phyloP scores from a whole-genome alignment of 1,140 invertebrate species.

The Pogonomyrmex californicus region DNA sequence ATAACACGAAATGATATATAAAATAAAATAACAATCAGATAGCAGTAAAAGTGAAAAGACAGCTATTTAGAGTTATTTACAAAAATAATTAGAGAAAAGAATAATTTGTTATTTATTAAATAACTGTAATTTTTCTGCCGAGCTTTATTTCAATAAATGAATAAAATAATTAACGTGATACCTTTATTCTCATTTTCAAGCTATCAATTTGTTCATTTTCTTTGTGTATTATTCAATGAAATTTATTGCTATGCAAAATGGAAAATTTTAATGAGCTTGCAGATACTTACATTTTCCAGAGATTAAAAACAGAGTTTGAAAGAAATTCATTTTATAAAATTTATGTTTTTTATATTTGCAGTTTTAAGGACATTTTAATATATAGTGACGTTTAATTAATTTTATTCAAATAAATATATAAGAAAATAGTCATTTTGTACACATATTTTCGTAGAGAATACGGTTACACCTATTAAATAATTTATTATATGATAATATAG shows the following conservation, averaged over 20 bases:
- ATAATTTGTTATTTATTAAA: conserved; percentile 3
- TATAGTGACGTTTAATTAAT: not conserved
- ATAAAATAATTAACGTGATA: not conserved
- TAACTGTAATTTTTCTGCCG: not conserved
- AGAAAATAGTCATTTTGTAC: not conserved
- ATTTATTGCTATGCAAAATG: not conserved
- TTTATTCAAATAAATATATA: not conserved
- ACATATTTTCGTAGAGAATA: not conserved
- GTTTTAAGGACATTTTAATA: not conserved
- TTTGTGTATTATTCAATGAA: not conserved
- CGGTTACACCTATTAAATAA: not conserved
- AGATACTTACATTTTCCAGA: conserved; percentile 4
- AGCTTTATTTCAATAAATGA: not conserved
- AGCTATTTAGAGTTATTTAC: not conserved
- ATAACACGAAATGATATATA: not conserved
- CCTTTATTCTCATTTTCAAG: not conserved
- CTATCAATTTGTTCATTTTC: conserved; percentile 9
- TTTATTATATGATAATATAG: not conserved
- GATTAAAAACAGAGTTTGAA: conserved; percentile 17
- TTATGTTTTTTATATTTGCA: not conserved
- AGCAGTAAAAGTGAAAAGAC: not conserved
- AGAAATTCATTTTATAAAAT: not conserved
- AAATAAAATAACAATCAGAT: conserved; percentile 7
- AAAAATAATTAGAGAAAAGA: not conserved
- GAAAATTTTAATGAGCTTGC: conserved; percentile 37